phyloP scores from a whole-genome alignment of 1,140 invertebrate species.

The Lepidurus packardi region DNA sequence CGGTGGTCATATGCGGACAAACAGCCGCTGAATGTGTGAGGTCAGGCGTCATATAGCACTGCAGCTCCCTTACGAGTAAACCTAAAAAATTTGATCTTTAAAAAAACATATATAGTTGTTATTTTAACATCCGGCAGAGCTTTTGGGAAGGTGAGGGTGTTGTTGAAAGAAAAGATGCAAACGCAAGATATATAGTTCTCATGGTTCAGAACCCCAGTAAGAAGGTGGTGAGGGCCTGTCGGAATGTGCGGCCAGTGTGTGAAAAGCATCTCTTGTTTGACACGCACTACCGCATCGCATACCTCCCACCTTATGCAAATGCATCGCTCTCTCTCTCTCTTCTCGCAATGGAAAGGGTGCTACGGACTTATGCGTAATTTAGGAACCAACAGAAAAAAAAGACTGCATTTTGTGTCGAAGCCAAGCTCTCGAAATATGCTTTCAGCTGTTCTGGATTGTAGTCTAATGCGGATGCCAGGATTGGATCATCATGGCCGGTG shows the following conservation, averaged over 20 bases:
- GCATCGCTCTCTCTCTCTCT: neutral
- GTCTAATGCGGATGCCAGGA: neutral
- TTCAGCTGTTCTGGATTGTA: neutral
- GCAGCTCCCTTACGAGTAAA: no score
- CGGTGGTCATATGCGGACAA: no score
- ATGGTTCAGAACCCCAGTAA: neutral
- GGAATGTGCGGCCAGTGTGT: slow-evolving; percentile 17
- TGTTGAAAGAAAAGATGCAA: neutral
- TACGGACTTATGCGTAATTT: neutral
- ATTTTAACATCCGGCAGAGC: no score
- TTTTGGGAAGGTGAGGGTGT: no score
- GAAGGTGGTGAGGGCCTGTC: neutral
- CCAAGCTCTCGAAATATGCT: neutral
- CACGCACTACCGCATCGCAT: slow-evolving; percentile 17
- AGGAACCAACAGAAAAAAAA: neutral
- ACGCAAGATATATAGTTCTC: neutral
- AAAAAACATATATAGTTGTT: no score
- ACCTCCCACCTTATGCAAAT: slow-evolving; percentile 18
- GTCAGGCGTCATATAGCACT: no score
- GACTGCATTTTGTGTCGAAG: neutral
- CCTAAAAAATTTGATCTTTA: no score
- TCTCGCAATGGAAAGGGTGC: neutral
- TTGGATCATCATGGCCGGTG: neutral
- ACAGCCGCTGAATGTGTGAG: no score
- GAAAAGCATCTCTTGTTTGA: slow-evolving; percentile 16